Base-by-base conservation (phyloP, 2,888 invertebrate species). In the Linyphia triangularis region DNA sequence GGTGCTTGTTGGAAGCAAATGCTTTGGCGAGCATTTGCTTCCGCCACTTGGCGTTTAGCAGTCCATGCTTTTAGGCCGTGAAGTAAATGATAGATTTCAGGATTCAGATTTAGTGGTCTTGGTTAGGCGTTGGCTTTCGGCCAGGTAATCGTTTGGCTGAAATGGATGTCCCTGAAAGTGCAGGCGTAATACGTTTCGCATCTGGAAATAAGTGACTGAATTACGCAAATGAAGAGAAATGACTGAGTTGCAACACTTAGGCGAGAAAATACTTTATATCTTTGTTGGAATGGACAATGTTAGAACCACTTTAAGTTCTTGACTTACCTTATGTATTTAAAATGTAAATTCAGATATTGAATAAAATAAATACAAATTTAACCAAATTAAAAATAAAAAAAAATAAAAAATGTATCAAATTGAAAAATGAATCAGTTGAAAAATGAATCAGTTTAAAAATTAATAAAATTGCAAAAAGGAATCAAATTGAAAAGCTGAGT, bases 21-120 rank as follows among this genome's bases (percentile, higher is more conserved):
- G 63, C 82, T 72, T 81, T 51, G 70, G 70, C 59, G 40, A 24
- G 81, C 57, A 59, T 59, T 51, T 13, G 73, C 24, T 30, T 63
- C 26, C 37, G 57, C 43, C 43, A 28, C 43, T 59, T 28, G 43
- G 26, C 26, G 28, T n/a, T n/a, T n/a, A n/a, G n/a, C n/a, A n/a
- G n/a, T n/a, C n/a, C n/a, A 26, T 37, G 70, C 33, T 10, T 61
- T 73, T 10, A 40, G 24, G 57, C 40, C 24, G 57, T 30, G 63
- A 61, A 43, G 75, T 84, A 84, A 84, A 84, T 84, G 73, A 84
- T 84, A 67, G 84, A 61, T 69, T 51, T 22, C 24, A 57, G 72
- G 84, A 84, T 75, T 75, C 51, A 75, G 84, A 84, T 84, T 84
- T 84, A 84, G 84, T 84, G 37, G 75, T n/a, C 33, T 51, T 72